Evolutionary conservation across 2,797 vertebrate species (phyloP).

Genomic region (Malurus leucopterus): DNA sequence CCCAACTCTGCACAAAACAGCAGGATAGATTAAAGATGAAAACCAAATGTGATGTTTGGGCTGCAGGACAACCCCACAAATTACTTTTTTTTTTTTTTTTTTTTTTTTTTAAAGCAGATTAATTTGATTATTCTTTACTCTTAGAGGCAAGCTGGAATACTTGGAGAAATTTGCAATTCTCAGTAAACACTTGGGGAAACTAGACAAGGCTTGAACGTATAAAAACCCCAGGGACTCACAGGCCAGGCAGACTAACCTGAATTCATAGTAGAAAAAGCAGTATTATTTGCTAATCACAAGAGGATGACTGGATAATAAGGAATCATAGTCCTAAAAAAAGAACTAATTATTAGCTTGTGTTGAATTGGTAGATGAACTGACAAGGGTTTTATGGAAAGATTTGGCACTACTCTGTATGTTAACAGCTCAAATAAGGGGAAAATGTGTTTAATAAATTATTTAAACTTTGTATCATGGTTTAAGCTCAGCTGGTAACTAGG

Average conservation of each 20-base stretch:
- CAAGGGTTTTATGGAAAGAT: not conserved
- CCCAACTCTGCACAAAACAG: not conserved
- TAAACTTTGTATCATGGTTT: not conserved
- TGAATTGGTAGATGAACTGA: not conserved
- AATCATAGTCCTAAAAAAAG: not conserved
- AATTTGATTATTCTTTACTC: not conserved
- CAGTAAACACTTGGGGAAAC: not conserved
- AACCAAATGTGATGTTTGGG: not conserved
- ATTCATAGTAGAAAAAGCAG: not conserved
- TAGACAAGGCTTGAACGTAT: not conserved
- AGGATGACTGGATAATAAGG: not conserved
- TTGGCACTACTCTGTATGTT: not conserved
- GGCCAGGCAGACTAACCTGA: not conserved
- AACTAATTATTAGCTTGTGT: not conserved
- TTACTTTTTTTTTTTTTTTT: not conserved
- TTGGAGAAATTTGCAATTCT: not conserved
- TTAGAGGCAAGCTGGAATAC: not conserved
- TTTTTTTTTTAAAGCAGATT: fast-evolving
- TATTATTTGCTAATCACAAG: not conserved
- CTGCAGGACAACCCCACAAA: not conserved
- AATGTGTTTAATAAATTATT: not conserved
- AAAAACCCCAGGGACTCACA: not conserved
- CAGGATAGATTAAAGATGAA: not conserved
- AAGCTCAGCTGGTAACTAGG: not conserved
- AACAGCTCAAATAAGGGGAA: not conserved